A percentile compares a stretch with the other conserved stretches of the same genome.
Evolutionary conservation across 2,888 invertebrate genomes (phyloP).

Genomic region (Leuctra nigra): DNA sequence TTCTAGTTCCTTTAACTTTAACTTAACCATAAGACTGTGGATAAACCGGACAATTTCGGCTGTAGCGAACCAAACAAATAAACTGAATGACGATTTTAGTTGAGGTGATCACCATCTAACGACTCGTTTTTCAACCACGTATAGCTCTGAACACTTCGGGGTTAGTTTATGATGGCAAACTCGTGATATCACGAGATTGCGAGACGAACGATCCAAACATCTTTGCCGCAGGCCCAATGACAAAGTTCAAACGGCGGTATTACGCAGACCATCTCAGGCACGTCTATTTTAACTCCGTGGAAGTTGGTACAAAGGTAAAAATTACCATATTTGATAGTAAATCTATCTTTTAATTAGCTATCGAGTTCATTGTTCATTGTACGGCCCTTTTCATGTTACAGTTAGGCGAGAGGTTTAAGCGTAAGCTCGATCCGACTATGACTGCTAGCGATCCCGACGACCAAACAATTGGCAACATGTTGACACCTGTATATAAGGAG

Average conservation of each 20-base stretch:
- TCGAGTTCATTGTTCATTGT: no score
- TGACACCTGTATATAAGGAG: slow-evolving; percentile 16
- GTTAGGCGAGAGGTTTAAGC: slow-evolving; percentile 1
- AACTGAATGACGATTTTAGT: no score
- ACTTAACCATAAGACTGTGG: no score
- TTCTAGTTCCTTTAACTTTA: no score
- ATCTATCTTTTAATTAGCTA: no score
- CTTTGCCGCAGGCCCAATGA: slow-evolving; percentile 58
- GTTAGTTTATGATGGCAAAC: slow-evolving; percentile 54
- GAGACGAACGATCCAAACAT: slow-evolving; percentile 59
- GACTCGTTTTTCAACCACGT: no score
- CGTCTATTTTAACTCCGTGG: slow-evolving; percentile 50
- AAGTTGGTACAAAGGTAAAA: slow-evolving; percentile 54
- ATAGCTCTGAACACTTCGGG: slow-evolving; percentile 51
- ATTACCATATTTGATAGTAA: not conserved
- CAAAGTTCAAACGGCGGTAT: slow-evolving; percentile 55
- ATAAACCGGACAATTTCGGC: no score
- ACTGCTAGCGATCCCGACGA: not conserved
- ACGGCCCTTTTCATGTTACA: no score
- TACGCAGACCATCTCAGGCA: slow-evolving; percentile 48
- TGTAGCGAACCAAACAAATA: no score
- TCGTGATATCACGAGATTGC: slow-evolving; percentile 55
- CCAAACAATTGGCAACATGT: not conserved
- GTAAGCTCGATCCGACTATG: slow-evolving; percentile 7
- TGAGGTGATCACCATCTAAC: no score